A percentile compares a stretch with the other conserved stretches of the same genome.
phyloP scores from a whole-genome alignment of 2,113 vertebrate species.

The Azemiops feae region DNA sequence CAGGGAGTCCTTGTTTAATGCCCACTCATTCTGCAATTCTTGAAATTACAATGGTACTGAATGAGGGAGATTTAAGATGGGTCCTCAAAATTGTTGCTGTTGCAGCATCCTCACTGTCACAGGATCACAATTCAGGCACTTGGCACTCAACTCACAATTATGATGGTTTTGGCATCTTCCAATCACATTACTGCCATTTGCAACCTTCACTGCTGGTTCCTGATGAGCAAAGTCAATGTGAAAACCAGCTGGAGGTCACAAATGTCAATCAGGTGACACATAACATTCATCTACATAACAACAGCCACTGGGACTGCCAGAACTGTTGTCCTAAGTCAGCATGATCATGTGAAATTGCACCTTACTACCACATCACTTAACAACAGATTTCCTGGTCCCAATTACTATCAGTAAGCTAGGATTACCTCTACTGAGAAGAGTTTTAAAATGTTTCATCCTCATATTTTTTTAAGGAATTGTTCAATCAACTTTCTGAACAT shows the following conservation, averaged over 20 bases:
- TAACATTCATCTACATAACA: background rate
- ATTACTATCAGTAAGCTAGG: background rate
- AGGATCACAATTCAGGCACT: background rate
- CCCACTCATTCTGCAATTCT: background rate
- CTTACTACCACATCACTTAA: background rate
- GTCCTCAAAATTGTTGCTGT: background rate
- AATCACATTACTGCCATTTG: background rate
- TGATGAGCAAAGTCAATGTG: background rate
- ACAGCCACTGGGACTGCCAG: background rate
- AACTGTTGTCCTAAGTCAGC: background rate
- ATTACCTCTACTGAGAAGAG: background rate
- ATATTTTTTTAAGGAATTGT: background rate
- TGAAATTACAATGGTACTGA: background rate
- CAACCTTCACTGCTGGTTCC: background rate
- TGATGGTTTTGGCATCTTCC: background rate
- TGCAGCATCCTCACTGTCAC: background rate
- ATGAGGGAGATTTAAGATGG: background rate
- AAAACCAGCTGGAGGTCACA: background rate
- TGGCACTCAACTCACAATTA: background rate
- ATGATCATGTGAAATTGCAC: background rate
- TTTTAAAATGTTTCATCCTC: background rate
- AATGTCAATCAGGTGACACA: background rate
- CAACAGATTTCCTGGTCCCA: background rate
- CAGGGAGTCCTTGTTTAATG: background rate
- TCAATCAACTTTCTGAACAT: slow-evolving; percentile 11